Evolutionary conservation across 2,888 invertebrate genomes (phyloP), one percentile per base, ranked within the genome.

Genomic region (Cataglyphis livida): DNA sequence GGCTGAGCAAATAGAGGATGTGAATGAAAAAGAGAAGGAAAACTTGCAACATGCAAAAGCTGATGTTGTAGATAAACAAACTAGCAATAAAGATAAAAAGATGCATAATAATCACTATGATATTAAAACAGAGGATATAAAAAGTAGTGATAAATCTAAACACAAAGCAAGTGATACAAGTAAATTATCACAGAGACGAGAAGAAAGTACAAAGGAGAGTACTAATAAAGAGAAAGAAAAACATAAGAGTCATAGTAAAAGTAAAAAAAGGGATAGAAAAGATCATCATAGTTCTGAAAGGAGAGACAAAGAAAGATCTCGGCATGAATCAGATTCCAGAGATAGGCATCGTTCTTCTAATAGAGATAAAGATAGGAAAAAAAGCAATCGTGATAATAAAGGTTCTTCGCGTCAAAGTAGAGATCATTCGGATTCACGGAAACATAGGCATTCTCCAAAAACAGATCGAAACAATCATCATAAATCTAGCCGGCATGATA

Each of bases 1-100:
- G 87, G 48, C 65, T 73, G 95, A 65, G 18, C 41, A 95, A 94
- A 95, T 95, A 92, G 95, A 95, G 91, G 95, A 95, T 88, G 86
- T 32, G 6, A 61, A 57, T 41, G 87, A 87, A 70, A 86, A 85
- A 48, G 62, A 82, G 59, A 83, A 84, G 35, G 86, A 70, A 59
- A 78, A 81, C 25, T 25, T 76, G 12, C 48, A 59, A 28, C 68
- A 81, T 64, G 66, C 70, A 12, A 21, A n/a, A n/a, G 15, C 9
- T 32, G 54, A 79, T 51, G 28, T 4, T 64, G 32, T 18, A 66
- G 61, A 76, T 85, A 88, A 71, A 71, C 74, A 65, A 48, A 65
- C 62, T 44, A 83, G 54, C 62, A 70, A 71, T 79, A 82, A 87
- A 70, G 81, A 74, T 82, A 84, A 71, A 82, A 87, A 57, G 35